Evolutionary conservation across 2,888 invertebrate genomes (phyloP).

Genomic region (Drosophila colorata): DNA sequence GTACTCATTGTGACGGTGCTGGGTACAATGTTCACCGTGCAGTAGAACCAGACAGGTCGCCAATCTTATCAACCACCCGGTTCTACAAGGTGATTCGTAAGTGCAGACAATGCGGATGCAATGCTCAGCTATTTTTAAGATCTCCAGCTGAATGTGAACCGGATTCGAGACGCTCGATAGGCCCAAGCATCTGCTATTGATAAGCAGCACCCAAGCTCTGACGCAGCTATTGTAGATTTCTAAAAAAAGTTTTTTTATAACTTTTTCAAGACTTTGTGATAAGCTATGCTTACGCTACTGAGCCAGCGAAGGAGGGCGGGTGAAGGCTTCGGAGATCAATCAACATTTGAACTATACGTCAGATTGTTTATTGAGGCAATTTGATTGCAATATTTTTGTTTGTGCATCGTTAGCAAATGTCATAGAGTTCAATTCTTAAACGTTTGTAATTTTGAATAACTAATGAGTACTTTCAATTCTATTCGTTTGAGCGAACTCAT

Average conservation of each 20-base stretch:
- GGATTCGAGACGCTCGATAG: slow-evolving; percentile 32
- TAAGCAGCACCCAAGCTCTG: slow-evolving; percentile 33
- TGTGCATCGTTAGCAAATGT: slow-evolving; percentile 26
- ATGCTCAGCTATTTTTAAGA: slow-evolving; percentile 10
- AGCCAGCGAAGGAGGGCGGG: slow-evolving; percentile 1
- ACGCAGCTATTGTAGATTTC: slow-evolving; percentile 18
- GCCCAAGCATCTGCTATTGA: slow-evolving; percentile 20
- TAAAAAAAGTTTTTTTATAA: not conserved
- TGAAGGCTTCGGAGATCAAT: slow-evolving; percentile 17
- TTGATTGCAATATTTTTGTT: slow-evolving; percentile 20
- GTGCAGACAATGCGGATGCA: slow-evolving; percentile 46
- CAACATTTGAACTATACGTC: slow-evolving; percentile 31
- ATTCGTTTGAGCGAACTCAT: not conserved
- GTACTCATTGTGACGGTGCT: slow-evolving; percentile 19
- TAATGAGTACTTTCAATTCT: not conserved
- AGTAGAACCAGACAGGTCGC: slow-evolving; percentile 4
- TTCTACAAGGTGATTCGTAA: slow-evolving; percentile 9
- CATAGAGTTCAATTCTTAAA: slow-evolving; percentile 31
- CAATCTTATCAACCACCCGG: slow-evolving; percentile 13
- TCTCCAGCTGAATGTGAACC: slow-evolving; percentile 34
- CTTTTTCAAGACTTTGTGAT: slow-evolving; percentile 30
- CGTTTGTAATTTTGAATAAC: not conserved
- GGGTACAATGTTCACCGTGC: slow-evolving; percentile 19
- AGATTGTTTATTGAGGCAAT: slow-evolving; percentile 9
- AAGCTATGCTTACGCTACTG: slow-evolving; percentile 16